Evolutionary conservation across 2,113 vertebrate species (phyloP).

Genomic region (pig (Sus scrofa)): DNA sequence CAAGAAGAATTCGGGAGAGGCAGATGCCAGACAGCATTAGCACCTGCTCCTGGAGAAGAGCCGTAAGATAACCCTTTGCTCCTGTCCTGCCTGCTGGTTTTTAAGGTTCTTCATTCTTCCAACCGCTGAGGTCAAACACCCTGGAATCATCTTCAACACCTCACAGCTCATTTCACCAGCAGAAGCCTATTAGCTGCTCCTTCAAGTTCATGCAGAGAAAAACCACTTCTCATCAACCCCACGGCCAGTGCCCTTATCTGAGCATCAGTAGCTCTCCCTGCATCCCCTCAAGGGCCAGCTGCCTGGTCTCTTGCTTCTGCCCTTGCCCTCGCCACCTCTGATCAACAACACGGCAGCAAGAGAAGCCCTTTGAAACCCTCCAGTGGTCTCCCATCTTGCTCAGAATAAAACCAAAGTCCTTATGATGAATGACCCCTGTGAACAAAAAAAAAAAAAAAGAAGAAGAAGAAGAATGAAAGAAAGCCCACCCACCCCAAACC

Average conservation of each 20-base stretch:
- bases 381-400: not conserved
- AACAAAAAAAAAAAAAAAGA: not conserved
- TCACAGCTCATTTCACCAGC: not conserved
- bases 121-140: not conserved
- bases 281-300: not conserved
- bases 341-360: not conserved
- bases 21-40: no score
- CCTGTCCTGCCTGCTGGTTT: not conserved
- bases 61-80: not conserved
- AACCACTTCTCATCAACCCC: not conserved
- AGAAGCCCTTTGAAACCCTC: not conserved
- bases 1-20: not conserved
- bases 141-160: not conserved
- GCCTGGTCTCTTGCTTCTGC: not conserved
- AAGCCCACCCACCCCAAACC: no score
- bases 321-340: not conserved
- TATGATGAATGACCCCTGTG: not conserved
- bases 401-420: not conserved
- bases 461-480: no score
- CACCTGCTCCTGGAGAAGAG: not conserved
- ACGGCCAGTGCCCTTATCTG: no score
- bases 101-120: not conserved
- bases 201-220: not conserved
- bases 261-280: not conserved
- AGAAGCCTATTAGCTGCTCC: not conserved